Base-by-base conservation (phyloP, 2,797 vertebrate genomes). In the Rhincodon typus region DNA sequence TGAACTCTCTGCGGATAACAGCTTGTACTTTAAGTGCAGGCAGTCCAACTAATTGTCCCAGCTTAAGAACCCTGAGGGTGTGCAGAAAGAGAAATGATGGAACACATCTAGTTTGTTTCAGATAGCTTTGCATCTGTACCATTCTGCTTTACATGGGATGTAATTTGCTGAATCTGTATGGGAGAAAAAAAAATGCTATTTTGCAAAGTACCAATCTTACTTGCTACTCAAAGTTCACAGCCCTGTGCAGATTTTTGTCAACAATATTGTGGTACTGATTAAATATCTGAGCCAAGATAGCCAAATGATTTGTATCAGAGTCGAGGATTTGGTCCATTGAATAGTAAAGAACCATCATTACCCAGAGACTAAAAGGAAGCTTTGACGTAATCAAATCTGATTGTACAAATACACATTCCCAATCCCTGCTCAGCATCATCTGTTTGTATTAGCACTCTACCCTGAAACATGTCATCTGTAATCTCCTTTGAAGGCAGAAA, bases 381-480 rank as follows among this genome's bases (percentile, higher is more conserved):
- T 13, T 74, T 70, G 42, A 70, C 42, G 13, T 94, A 94, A 70
- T 94, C 50, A 94, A 94, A 74, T n/a, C 42, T 74, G 67, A 46
- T 50, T 74, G n/a, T 94, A 23, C 94, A 72, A 94, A 74, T 74
- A 74, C 66, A 46, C 25, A 15, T 50, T 94, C 42, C 17, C 66
- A 70, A 50, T 72, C 67, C 38, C 67, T 30, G 94, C 42, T 72
- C 69, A 50, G 23, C n/a, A 67, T 21, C 46, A 19, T 23, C 23
- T 94, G 66, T 94, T 94, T 94, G 67, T 4, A 72, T 94, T 94
- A 72, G 93, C 70, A 53, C 30, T 77, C 42, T 57, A 95, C 70
- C 25, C 94, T 74, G 70, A 77, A 53, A 95, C 53, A 77, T 95
- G 50, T 27, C 67, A 50, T 34, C 42, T 34, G 25, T 77, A 72